Conservation (phyloP, 2,113 vertebrate species). For the Chaenocephalus aceratus region DNA sequence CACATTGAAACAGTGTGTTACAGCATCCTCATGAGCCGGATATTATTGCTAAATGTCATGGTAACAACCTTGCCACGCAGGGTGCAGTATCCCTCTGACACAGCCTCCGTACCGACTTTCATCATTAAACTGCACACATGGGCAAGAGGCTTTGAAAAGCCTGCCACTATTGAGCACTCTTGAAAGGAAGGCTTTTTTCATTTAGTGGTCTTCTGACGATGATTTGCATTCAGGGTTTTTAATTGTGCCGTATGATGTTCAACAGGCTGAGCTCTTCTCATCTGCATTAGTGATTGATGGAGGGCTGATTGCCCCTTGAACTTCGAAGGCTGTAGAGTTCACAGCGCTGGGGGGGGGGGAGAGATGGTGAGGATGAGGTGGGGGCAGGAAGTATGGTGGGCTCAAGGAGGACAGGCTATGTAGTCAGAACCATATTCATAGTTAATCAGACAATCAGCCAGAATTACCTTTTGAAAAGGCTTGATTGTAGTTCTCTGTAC, state of each 20-base stretch:
- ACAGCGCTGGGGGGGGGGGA: conserved; percentile 37
- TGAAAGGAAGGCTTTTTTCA: conserved; percentile 73
- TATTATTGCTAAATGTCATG: conserved; percentile 59
- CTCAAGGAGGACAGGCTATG: conserved; percentile 48
- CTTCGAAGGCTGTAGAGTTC: conserved; percentile 59
- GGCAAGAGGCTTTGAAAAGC: conserved; percentile 62
- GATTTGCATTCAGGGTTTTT: conserved; percentile 76
- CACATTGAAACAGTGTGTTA: conserved; percentile 23
- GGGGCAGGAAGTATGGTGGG: conserved; percentile 36
- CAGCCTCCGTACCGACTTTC: conserved; percentile 65
- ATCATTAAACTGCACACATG: conserved; percentile 70
- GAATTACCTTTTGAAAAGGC: conserved; percentile 43
- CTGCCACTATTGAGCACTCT: conserved; percentile 61
- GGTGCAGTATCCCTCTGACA: conserved; percentile 47
- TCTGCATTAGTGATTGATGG: conserved; percentile 75
- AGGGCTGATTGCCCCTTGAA: conserved; percentile 75
- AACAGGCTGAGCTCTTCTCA: conserved; percentile 72
- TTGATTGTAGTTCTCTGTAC: conserved; percentile 36
- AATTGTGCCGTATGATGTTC: conserved; percentile 75
- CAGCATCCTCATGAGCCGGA: conserved; percentile 37
- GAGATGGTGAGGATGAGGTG: conserved; percentile 9
- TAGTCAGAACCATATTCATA: conserved; percentile 20
- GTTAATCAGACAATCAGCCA: conserved; percentile 59
- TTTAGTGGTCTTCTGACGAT: conserved; percentile 68
- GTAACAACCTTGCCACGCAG: conserved; percentile 62